Evolutionary conservation across 2,888 invertebrate species (phyloP), one percentile per base, ranked within the genome.

Genomic region (Lithodes maja): DNA sequence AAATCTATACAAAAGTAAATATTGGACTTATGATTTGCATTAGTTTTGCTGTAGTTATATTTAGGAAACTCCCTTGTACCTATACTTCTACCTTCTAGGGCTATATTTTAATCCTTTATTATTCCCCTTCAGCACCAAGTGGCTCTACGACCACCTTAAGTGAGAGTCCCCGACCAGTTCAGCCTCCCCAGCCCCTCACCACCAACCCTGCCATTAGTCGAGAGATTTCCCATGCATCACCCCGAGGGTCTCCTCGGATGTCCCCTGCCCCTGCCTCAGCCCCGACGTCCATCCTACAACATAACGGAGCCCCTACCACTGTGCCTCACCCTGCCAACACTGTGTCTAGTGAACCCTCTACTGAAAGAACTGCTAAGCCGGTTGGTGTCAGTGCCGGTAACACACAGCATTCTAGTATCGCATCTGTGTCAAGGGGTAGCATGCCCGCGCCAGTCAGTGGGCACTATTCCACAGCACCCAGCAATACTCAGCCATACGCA

Each of bases 211-310:
- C 33, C 12, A 53, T 71, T 71, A 17, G 17, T 5, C 9, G n/a
- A 15, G 81, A 54, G 53, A 17, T n/a, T 88, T 79, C 71, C 49
- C 81, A 61, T 61, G 80, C 7, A 15, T 85, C 88, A 12, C 81
- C 85, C 12, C 80, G 81, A 55, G 84, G 50, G 75, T 81, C 88
- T 54, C 86, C 81, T 17, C 81, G 86, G 86, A 86, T 86, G 71
- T 84, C 88, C 50, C 80, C 88, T 12, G 74, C 81, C 68, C 80
- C 86, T 54, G n/a, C 75, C 2, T 69, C 52, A 53, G 77, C 77
- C 61, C 68, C 85, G 52, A 78, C 78, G 33, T 33, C 33, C 33
- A 33, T 33, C 33, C 33, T 33, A 33, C 33, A 33, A 33, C 33
- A 33, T 12, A 86, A 81, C 81, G 55, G 81, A 53, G 52, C 55